Evolutionary conservation across 2,888 invertebrate species (phyloP), one percentile per base, ranked within the genome.

Genomic region (Microctonus brassicae): DNA sequence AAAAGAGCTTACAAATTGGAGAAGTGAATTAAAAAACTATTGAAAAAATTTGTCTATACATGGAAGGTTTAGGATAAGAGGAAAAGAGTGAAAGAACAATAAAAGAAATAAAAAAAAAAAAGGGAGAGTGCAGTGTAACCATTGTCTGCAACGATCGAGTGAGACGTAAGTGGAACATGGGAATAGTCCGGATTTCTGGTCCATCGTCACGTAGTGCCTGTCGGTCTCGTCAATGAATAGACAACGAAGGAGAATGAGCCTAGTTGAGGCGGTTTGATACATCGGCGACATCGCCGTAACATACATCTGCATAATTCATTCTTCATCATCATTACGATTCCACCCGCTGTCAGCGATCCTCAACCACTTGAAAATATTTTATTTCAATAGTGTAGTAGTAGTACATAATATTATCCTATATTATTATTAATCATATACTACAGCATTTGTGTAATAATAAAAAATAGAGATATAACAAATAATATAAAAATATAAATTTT

Each of bases 231-330:
- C 85, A 86, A 86, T 86, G 86, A 86, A 83, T 84, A 84, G 83
- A 85, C 83, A 86, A 86, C 86, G 84, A 86, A 85, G 85, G 82
- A 83, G 85, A 86, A 86, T 86, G 85, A 86, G 85, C 82, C 81
- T 66, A 86, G 86, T 86, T 85, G 84, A 83, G 82, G 79, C 85
- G 80, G 82, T 82, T 82, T 84, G 83, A 86, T 84, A 84, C 83
- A 84, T 84, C 85, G 84, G 85, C 85, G 86, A 85, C 86, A 83
- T 84, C 84, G 82, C 84, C 84, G 82, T 83, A 84, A 84, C 82
- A 84, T 84, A 83, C 84, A 85, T 85, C 82, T 82, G 84, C 84
- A 86, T 84, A 85, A 86, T 86, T 86, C 82, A 82, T 86, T 85
- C 83, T 85, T 84, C 47, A 47, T 47, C 47, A 85, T 84, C 85